phyloP scores from a whole-genome alignment of 1,140 invertebrate genomes.

The Aricia agestis region DNA sequence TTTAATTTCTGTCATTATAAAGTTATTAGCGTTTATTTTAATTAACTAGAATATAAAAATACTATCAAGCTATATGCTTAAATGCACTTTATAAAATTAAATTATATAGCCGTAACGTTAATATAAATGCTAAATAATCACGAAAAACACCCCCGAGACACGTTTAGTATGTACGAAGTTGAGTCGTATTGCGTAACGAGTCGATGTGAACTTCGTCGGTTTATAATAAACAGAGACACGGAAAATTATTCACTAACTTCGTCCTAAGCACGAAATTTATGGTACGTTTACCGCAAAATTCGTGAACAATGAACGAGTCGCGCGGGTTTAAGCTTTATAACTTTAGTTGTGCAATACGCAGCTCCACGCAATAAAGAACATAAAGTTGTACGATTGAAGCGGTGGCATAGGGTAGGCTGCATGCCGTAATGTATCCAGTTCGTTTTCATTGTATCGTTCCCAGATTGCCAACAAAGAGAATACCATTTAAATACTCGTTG shows the following conservation, averaged over 20 bases:
- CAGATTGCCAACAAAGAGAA: not conserved
- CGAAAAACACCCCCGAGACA: not conserved
- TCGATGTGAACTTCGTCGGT: slow-evolving; percentile 48
- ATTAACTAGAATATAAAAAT: no score
- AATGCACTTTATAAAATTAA: not conserved
- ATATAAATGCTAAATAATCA: not conserved
- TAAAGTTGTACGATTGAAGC: slow-evolving; percentile 29
- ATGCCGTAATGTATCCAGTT: not conserved
- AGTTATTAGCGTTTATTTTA: no score
- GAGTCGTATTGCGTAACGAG: slow-evolving; percentile 52
- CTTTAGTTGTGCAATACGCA: slow-evolving; percentile 47
- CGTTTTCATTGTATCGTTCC: not conserved
- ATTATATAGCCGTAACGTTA: not conserved
- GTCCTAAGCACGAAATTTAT: slow-evolving; percentile 63
- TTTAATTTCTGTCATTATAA: no score
- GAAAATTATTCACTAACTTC: slow-evolving; percentile 69
- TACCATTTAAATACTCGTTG: not conserved
- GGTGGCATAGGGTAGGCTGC: slow-evolving; percentile 16
- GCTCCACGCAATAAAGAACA: slow-evolving; percentile 36
- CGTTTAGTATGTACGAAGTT: not conserved
- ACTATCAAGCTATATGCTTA: no score
- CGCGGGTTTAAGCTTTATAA: slow-evolving; percentile 61
- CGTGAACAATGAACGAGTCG: slow-evolving; percentile 62
- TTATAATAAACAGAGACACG: slow-evolving; percentile 67
- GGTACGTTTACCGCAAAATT: slow-evolving; percentile 65